A percentile compares a stretch with the other conserved stretches of the same genome.
phyloP scores from a whole-genome alignment of 2,888 invertebrate genomes.

The Drosophila macrospina region DNA sequence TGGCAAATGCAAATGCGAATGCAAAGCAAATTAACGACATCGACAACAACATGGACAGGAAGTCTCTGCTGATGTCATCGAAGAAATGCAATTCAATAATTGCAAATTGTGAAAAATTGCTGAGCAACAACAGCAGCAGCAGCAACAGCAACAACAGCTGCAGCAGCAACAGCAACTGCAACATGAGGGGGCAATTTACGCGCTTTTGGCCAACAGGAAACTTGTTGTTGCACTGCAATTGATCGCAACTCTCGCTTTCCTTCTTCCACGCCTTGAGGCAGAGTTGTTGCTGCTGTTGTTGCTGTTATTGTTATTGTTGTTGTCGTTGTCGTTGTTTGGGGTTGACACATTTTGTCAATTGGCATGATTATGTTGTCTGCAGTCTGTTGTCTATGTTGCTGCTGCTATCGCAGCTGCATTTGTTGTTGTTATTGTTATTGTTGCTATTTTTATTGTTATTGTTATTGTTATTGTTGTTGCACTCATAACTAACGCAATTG shows the following conservation, averaged over 20 bases:
- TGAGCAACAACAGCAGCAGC: slow-evolving; percentile 25
- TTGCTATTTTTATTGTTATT: slow-evolving; percentile 6
- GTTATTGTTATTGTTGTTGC: slow-evolving; percentile 28
- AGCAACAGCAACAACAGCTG: slow-evolving; percentile 12
- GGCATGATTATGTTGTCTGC: slow-evolving; percentile 72
- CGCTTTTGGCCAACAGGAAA: slow-evolving; percentile 72
- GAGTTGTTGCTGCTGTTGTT: slow-evolving; percentile 13
- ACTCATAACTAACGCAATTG: slow-evolving; percentile 67
- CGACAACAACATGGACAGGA: slow-evolving; percentile 44
- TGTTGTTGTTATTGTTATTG: slow-evolving; percentile 18
- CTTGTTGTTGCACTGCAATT: slow-evolving; percentile 55
- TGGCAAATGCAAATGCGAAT: slow-evolving; percentile 55
- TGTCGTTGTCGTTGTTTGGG: slow-evolving; percentile 20
- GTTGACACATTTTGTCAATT: slow-evolving; percentile 71
- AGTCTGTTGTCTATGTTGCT: slow-evolving; percentile 20
- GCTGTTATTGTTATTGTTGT: neutral
- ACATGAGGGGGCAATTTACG: slow-evolving; percentile 60
- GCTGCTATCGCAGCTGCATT: too few relatives aligned
- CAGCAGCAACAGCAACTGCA: slow-evolving; percentile 8
- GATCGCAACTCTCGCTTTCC: slow-evolving; percentile 49
- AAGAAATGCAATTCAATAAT: slow-evolving; percentile 72
- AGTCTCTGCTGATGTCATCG: slow-evolving; percentile 68
- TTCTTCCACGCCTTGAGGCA: slow-evolving; percentile 23
- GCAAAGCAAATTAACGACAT: slow-evolving; percentile 65
- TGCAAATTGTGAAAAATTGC: slow-evolving; percentile 73